These are phyloP conservation scores for Lycopodina hypogea DNA, from an alignment of 37 sponge, comb jelly and placozoan genomes.

Conservation along the genomic window DNA sequence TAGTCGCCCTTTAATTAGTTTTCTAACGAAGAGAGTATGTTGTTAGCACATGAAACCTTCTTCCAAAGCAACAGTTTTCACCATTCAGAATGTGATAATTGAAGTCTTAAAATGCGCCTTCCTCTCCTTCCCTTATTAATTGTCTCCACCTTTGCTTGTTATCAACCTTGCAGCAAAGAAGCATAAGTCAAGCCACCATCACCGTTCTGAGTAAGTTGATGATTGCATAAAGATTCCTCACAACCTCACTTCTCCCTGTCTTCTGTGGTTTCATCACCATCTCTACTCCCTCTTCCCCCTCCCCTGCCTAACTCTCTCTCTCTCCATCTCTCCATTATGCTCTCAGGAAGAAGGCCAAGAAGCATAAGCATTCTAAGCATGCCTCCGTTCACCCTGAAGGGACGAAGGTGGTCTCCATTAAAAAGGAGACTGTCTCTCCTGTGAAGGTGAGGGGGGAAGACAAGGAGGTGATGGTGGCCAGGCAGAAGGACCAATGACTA, in stretches of 20 bases:
- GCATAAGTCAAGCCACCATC: constrained; percentile 14
- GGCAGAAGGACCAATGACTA: background rate
- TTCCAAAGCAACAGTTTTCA: too few relatives aligned
- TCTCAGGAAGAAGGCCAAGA: constrained; percentile 8
- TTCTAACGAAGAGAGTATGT: too few relatives aligned
- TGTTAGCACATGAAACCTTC: too few relatives aligned
- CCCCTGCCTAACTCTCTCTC: background rate
- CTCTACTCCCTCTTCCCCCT: background rate
- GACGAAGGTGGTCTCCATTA: constrained; percentile 17
- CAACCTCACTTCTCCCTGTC: too few relatives aligned
- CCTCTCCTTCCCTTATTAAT: background rate
- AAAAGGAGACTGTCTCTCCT: constrained; percentile 26
- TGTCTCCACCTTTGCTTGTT: background rate
- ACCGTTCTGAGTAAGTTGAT: constrained; percentile 12
- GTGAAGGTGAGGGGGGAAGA: background rate
- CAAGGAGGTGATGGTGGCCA: background rate
- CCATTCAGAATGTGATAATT: too few relatives aligned
- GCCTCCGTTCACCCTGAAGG: background rate
- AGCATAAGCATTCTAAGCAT: background rate
- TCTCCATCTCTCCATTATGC: background rate
- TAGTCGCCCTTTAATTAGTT: too few relatives aligned
- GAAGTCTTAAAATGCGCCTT: too few relatives aligned
- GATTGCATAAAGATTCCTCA: background rate
- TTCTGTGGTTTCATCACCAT: background rate
- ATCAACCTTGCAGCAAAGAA: background rate